Evolutionary conservation across 2,888 invertebrate genomes (phyloP), one percentile per base, ranked within the genome.

Genomic region (Ptychoptera contaminata): DNA sequence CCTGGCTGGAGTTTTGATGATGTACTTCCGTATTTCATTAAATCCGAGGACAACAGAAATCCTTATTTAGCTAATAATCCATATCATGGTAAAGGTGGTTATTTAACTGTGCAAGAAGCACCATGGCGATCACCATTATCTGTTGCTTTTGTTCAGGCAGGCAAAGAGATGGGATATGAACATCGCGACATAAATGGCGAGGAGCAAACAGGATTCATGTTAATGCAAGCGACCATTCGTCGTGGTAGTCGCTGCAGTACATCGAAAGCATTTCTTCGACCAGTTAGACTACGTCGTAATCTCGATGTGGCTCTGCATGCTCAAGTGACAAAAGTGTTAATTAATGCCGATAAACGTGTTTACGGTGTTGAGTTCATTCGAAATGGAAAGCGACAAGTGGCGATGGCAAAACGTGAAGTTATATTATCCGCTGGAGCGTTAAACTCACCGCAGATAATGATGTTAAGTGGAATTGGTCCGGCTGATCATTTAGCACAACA

Each of bases 401-500:
- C 83, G 0, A 69, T 77, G 48, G 87, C 86, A 0, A 75, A 79
- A 47, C 73, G 82, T 43, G 90, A 90, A 62, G 77, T 94, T 0
- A 75, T 94, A 8, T 68, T 90, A 53, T 83, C 87, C 2, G 85
- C 91, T 0, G 94, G 94, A 1, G 78, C 93, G 1, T 76, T 96
- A 34, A 82, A 85, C 43, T 79, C 85, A 3, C 92, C 94, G 0
- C 91, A 94, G 55, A 58, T 96, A 15, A 70, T 96, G 51, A 88
- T 93, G 90, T 60, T 94, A 8, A 90, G 88, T 44, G 94, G 94
- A 0, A 74, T 92, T 16, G 88, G 88, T 0, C 87, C 86, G 0
- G 73, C 72, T 2, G 81, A 83, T 11, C 85, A 88, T 57, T 65
- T 88, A 5, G 65, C 72, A 46, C 74, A 79, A 46, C 72, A 80